Evolutionary conservation across 2,888 invertebrate genomes (phyloP), one percentile per base, ranked within the genome.

Genomic region (Buathra laborator): DNA sequence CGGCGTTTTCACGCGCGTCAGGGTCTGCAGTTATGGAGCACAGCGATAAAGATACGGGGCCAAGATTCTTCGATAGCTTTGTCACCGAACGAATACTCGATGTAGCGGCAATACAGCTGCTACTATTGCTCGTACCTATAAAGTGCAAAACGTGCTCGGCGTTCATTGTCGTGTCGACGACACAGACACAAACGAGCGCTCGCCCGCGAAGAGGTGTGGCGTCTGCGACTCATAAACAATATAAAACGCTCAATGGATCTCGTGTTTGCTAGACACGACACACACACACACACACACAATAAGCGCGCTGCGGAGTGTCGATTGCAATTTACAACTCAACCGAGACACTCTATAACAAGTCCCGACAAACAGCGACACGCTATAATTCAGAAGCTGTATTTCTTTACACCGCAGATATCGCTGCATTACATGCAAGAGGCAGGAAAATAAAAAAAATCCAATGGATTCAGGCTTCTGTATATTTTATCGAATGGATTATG

Each of bases 191-290:
- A 24, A 14, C 6, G 3, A 9, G 37, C 37, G 51, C 32, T 12
- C n/a, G 7, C 14, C 32, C 48, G 24, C 62, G 51, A 67, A 64
- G 78, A 86, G 81, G 53, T 79, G 81, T 68, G 77, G 86, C 71
- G 78, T 83, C 81, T 77, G 77, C 79, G 71, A 37, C 71, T 84
- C 82, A 81, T 86, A 86, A 87, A 86, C 81, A 86, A 87, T 83
- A 83, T 74, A 81, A 84, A 84, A 71, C 82, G 81, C 79, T 86
- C 85, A 87, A 86, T 83, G 86, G 76, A 72, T 56, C 66, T 76
- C 72, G 83, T 29, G 37, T 83, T 37, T 68, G 66, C 68, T 68
- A 68, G 68, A 59, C 24, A 62, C 14, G 24, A 29, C 62, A 62
- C 74, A 53, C 37, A 37, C 37, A 37, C 37, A 37, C 74, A 37